Conservation (phyloP, 37 sponge, comb jelly and placozoan species). For the Amphimedon queenslandica region DNA sequence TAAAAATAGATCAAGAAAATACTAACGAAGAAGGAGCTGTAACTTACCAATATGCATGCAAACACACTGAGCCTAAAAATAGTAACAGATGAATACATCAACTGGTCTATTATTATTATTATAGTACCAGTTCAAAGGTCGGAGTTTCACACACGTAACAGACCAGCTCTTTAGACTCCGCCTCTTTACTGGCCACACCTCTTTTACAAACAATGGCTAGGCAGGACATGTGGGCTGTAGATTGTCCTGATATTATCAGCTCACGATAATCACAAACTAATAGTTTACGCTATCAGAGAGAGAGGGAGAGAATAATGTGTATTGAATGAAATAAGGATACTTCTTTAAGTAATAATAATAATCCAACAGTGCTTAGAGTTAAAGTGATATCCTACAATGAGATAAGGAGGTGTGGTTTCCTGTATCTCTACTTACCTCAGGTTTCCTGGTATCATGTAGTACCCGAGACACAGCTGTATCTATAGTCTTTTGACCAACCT, state of each 20-base stretch:
- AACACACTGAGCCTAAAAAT: conserved; percentile 6
- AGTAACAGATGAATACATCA: background rate
- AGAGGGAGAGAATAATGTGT: too few species aligned
- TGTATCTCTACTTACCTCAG: conserved; percentile 4
- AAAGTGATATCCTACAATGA: too few species aligned
- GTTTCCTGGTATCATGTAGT: background rate
- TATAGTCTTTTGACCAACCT: background rate
- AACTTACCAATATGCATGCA: conserved; percentile 9
- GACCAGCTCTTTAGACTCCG: background rate
- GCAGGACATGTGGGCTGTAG: background rate
- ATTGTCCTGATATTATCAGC: background rate
- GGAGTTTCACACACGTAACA: conserved; percentile 29
- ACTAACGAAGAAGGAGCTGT: background rate
- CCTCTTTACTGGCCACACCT: background rate
- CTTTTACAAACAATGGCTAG: background rate
- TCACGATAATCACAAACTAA: background rate
- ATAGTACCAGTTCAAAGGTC: conserved; percentile 20
- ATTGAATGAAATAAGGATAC: too few species aligned
- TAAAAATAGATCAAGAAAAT: background rate
- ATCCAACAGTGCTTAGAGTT: too few species aligned
- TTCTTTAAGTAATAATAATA: too few species aligned
- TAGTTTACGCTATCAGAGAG: too few species aligned
- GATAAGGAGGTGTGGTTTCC: too few species aligned
- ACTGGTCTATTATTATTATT: background rate
- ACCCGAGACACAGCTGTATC: background rate